These are phyloP conservation scores for Vulpes ferrilata DNA, from an alignment of 2,113 vertebrate genomes.

Conservation along the genomic window DNA sequence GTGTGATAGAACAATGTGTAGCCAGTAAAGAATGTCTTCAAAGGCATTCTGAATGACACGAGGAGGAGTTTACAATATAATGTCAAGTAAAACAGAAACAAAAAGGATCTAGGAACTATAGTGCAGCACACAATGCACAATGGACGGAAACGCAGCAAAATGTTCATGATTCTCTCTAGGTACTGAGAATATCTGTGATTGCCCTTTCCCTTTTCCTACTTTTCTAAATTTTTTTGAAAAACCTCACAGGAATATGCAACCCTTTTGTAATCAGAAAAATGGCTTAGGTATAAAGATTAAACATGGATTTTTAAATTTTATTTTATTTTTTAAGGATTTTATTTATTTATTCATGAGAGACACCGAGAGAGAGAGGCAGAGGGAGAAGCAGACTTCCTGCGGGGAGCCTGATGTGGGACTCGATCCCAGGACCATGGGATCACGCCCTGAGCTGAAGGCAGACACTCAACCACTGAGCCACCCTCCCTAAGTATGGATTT, in stretches of 20 bases:
- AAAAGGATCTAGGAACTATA: not conserved
- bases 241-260: not conserved
- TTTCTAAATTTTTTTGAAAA: not conserved
- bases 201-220: not conserved
- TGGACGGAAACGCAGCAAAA: not conserved
- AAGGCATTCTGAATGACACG: not conserved
- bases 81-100: not conserved
- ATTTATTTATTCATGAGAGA: no score
- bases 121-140: fast-evolving
- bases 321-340: no score
- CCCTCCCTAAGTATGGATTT: not conserved
- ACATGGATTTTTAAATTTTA: not conserved
- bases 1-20: not conserved
- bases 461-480: no score
- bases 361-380: no score
- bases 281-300: not conserved
- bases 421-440: no score
- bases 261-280: not conserved
- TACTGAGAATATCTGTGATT: not conserved
- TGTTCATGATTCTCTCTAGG: not conserved
- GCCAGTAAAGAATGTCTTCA: not conserved
- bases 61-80: not conserved
- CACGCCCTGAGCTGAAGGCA: no score
- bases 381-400: no score
- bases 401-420: no score